Evolutionary conservation across 2,113 vertebrate species (phyloP), one percentile per base, ranked within the genome.

Genomic region (Chroicocephalus ridibundus): DNA sequence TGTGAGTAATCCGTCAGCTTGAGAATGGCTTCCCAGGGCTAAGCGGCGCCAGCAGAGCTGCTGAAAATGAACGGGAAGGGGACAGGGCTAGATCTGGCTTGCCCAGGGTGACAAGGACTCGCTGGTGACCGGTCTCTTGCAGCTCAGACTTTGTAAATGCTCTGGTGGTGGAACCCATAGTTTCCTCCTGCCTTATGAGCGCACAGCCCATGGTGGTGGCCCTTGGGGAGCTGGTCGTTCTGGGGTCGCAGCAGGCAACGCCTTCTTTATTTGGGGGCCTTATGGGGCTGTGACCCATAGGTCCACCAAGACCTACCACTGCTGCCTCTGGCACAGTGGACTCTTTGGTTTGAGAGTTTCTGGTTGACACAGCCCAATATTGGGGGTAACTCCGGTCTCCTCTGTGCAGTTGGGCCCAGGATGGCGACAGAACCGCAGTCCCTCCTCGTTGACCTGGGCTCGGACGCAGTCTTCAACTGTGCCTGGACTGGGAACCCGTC

Each of bases 401-500:
- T 60, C 72, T 79, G 40, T 71, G 34, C 98, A 99, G 99, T 99
- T 84, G 99, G 99, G 22, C 99, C 99, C 68, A 98, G 99, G 36
- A 99, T 99, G 99, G 98, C 98, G 0, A 98, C 99, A 3, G 99
- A 99, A 54, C 99, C 99, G 0, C 99, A 99, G 95, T 99, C 99
- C 8, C 97, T 99, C 52, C 99, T 99, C 9, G 99, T 99, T 42
- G 99, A 99, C 93, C 98, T 99, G 72, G 99, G 99, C 55, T 99
- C 99, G 0, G 99, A 99, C 0, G 99, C 99, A 0, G 95, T 99
- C 78, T 99, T 99, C 98, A 99, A 99, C 97, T 99, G 99, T 17
- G 99, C 99, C 51, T 99, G 99, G 99, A 99, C 98, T 0, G 99
- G 99, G 95, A 99, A 99, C 96, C 99, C 99, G 0, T 99, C 99